Evolutionary conservation across 2,888 invertebrate species (phyloP).

Genomic region (Gymnoscelis rufifasciata): DNA sequence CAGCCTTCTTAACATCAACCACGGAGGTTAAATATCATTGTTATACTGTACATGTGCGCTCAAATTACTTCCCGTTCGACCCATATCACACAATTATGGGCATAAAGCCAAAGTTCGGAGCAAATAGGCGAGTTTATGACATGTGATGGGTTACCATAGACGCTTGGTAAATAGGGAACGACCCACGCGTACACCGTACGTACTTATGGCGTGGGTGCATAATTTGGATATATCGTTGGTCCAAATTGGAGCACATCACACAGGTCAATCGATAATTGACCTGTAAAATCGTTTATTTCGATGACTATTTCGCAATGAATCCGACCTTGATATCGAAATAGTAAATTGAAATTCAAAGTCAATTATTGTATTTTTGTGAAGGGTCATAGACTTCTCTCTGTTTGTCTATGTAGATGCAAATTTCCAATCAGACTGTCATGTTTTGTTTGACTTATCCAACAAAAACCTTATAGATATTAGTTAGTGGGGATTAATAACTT

Average conservation of each 20-base stretch:
- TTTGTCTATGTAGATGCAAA: too few species aligned
- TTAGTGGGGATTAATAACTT: too few species aligned
- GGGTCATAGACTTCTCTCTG: too few species aligned
- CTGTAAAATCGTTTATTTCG: conserved; percentile 16
- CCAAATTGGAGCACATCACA: conserved; percentile 24
- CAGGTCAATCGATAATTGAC: conserved; percentile 31
- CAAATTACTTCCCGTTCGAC: conserved; percentile 14
- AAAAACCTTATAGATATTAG: too few species aligned
- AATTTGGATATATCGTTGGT: conserved; percentile 26
- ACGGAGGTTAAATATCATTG: conserved; percentile 5
- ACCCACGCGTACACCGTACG: conserved; percentile 10
- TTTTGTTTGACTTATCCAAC: too few species aligned
- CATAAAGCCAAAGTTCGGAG: conserved; percentile 18
- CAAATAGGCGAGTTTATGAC: conserved; percentile 17
- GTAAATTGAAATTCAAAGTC: neutral
- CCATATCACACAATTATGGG: conserved; percentile 15
- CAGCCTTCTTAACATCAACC: conserved; percentile 4
- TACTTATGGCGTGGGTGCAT: conserved; percentile 23
- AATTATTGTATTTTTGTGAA: neutral
- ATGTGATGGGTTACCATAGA: conserved; percentile 17
- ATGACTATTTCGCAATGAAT: conserved; percentile 17
- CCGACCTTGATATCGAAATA: conserved; percentile 12
- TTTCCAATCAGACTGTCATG: too few species aligned
- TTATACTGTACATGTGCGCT: conserved; percentile 1
- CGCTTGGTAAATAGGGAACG: conserved; percentile 16